Conservation (phyloP, 1,140 invertebrate species). For the Pachypsylla venusta region DNA sequence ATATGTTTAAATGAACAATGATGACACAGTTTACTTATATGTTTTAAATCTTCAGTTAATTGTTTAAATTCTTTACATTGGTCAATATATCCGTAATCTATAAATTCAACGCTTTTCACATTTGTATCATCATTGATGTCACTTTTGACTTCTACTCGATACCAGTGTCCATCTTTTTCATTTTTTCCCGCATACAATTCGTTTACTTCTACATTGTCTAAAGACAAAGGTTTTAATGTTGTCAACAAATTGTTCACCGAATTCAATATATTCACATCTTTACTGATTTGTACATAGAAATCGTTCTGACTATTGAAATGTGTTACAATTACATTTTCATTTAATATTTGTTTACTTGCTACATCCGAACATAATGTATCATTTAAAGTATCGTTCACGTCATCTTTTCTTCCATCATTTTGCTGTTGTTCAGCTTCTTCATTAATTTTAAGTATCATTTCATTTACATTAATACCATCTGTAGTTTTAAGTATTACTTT, state of each 20-base stretch:
- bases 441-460: not conserved
- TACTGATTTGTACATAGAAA: not conserved
- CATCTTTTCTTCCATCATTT: not conserved
- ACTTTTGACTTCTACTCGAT: not conserved
- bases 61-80: not conserved
- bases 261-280: not conserved
- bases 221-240: not conserved
- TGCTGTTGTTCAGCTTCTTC: not conserved
- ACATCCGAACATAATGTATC: not conserved
- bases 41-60: not conserved
- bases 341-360: not conserved
- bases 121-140: not conserved
- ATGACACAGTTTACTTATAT: not conserved
- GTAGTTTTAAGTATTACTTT: not conserved
- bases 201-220: not conserved
- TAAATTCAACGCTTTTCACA: not conserved
- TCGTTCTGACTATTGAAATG: not conserved
- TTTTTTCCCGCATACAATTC: not conserved
- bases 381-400: not conserved
- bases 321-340: not conserved
- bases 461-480: not conserved
- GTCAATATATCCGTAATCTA: not conserved
- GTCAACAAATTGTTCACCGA: not conserved
- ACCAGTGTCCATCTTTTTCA: not conserved
- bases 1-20: not conserved